These are phyloP conservation scores for Epizoanthus scotinus DNA, from an alignment of 92 coral and sea anemone species.

Conservation along the genomic window DNA sequence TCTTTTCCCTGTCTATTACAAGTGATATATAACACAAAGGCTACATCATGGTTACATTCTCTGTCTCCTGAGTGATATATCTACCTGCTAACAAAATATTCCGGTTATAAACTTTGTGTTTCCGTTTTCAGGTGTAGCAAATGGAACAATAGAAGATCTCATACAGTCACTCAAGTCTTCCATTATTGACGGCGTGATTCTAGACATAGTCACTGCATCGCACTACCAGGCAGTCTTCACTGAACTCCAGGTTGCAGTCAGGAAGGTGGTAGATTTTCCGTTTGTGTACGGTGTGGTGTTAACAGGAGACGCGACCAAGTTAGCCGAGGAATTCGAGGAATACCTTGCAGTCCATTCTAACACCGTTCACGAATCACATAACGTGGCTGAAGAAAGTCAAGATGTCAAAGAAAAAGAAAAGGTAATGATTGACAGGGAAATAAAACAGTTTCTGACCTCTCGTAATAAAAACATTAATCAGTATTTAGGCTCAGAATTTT, in stretches of 20 bases:
- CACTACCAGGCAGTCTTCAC: conserved; percentile 2
- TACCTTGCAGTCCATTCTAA: conserved; percentile 4
- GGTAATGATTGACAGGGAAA: not conserved
- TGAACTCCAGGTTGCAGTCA: not conserved
- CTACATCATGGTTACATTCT: too few relatives aligned
- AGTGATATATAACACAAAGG: too few relatives aligned
- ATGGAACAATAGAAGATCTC: conserved; percentile 14
- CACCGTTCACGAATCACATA: not conserved
- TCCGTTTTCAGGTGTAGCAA: conserved; percentile 11
- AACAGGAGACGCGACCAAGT: conserved; percentile 24
- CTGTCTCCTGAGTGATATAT: too few relatives aligned
- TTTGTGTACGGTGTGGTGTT: conserved; percentile 1
- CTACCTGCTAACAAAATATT: too few relatives aligned
- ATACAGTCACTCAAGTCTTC: conserved; percentile 13
- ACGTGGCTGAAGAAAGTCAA: not conserved
- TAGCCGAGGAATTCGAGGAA: conserved; percentile 24
- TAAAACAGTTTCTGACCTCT: too few relatives aligned
- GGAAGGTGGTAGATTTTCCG: conserved; percentile 36
- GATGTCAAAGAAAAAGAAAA: not conserved
- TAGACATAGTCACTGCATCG: conserved; percentile 1
- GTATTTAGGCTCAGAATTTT: too few relatives aligned
- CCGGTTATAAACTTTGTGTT: not conserved
- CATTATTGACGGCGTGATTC: conserved; percentile 17
- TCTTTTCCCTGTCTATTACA: too few relatives aligned
- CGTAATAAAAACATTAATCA: too few relatives aligned